phyloP scores from a whole-genome alignment of 2,888 invertebrate genomes.

The Agriopis aurantiaria region DNA sequence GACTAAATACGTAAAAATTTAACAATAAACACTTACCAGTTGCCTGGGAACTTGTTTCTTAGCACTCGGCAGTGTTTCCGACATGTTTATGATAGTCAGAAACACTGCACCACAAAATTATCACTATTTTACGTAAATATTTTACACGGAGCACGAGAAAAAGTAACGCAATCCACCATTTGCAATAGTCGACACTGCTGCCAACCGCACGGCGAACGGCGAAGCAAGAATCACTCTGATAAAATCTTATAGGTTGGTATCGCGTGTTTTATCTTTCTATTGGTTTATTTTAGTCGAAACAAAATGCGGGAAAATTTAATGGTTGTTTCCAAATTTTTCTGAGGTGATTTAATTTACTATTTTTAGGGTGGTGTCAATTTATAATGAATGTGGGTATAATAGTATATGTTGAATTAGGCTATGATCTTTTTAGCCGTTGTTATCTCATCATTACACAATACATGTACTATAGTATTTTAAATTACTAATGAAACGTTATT shows the following conservation, averaged over 20 bases:
- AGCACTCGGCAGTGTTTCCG: constrained; percentile 86
- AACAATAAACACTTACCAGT: constrained; percentile 87
- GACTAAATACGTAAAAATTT: constrained; percentile 84
- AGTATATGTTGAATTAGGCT: too few relatives aligned
- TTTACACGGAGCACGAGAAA: constrained; percentile 86
- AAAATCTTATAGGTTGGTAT: constrained; percentile 72
- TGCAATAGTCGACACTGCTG: constrained; percentile 84
- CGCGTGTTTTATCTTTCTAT: constrained; percentile 64
- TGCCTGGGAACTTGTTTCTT: constrained; percentile 88
- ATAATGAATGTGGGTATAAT: too few relatives aligned
- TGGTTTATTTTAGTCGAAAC: constrained; percentile 69
- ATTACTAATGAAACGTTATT: too few relatives aligned
- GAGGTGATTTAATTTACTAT: too few relatives aligned
- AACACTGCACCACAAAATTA: constrained; percentile 83
- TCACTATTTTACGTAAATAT: constrained; percentile 87
- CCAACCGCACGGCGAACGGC: constrained; percentile 72
- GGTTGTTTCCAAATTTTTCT: constrained; percentile 54
- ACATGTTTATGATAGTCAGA: constrained; percentile 85
- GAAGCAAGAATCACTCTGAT: constrained; percentile 69
- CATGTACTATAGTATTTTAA: too few relatives aligned
- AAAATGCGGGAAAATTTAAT: constrained; percentile 70
- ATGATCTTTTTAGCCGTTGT: too few relatives aligned
- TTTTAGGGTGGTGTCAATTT: neutral
- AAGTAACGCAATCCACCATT: constrained; percentile 87
- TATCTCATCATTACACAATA: too few relatives aligned